Evolutionary conservation across 2,113 vertebrate species (phyloP), one percentile per base, ranked within the genome.

Genomic region (Nesogale talazaci): DNA sequence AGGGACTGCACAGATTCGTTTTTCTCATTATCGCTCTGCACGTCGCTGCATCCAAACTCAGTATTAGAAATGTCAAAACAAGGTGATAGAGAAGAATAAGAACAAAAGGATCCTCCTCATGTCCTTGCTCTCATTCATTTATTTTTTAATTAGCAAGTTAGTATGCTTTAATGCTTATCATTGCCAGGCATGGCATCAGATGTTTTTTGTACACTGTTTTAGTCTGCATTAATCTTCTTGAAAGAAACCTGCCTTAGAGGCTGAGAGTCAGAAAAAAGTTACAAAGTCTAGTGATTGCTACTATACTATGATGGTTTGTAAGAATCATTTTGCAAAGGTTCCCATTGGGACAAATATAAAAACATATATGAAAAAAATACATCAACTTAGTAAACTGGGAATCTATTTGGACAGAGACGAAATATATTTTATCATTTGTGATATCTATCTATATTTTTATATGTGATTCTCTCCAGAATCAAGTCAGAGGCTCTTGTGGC

Each of bases 331-430:
- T 52, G 46, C 14, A 46, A 81, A 46, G 36, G 52, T 11, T 19
- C 31, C 31, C 3, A 0, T 4, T 16, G 16, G 23, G 10, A 5
- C 2, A 20, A 25, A 3, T 40, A 6, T 75, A 25, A 40, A 75
- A 42, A 69, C 38, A 17, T 12, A 20, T 4, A 0, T 1, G 22
- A 17, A n/a, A 2, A 2, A 40, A n/a, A 17, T 9, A 52, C 4
- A 3, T 14, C 0, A 1, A 34, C 25, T 88, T 3, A 19, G 27
- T 38, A 36, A 65, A 3, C 20, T 87, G 29, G 90, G n/a, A 88
- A 29, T 36, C 4, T 31, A 4, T 27, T 57, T 91, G 8, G 4
- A 7, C 14, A 61, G 3, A 46, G 25, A 72, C 65, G 5, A 46
- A 80, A 52, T 59, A 46, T 20, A 46, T 76, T 52, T 76, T 14